Base-by-base conservation (phyloP, 2,113 vertebrate genomes). In the Myrmecophaga tridactyla region DNA sequence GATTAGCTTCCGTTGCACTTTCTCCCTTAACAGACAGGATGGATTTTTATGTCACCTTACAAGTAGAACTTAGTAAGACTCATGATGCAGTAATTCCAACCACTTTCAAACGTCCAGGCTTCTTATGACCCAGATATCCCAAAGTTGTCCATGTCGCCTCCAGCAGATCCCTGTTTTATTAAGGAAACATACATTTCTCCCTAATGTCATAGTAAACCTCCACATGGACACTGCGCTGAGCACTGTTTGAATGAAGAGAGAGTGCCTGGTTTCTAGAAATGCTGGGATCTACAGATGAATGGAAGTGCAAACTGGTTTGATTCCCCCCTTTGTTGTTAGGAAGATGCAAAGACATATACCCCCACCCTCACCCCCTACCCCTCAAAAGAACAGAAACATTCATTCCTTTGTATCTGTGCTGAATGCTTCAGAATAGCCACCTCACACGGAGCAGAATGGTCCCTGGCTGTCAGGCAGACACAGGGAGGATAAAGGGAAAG, bases 41-140 rank as follows among this genome's bases (percentile, higher is more conserved):
- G 7, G 36, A 36, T 84, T 78, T 86, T 94, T 86, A 81, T 95
- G 67, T 90, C 90, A 86, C 88, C 85, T 92, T 90, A 23, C 88
- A 93, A 82, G 53, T 13, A 86, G 53, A 87, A 95, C 87, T 94
- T 95, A 90, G 85, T 96, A 95, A 88, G 95, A 95, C 81, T 84
- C 76, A 75, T 60, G 77, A 90, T 62, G 17, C 36, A 36, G 11
- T 72, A 0, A 65, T 76, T 65, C 39, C 29, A 23, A 5, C 75
- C n/a, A 77, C 76, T 80, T 96, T 80, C 27, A 93, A 92, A 25
- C 92, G 63, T 78, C 63, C 43, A 51, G n/a, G 56, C 29, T 90
- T 43, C 76, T 89, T 88, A 85, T 43, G 43, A 90, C 77, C 76
- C 62, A 86, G 48, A 86, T 87, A 63, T 29, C 41, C 72, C 78